phyloP scores from a whole-genome alignment of 2,113 vertebrate species.

The Ciconia boyciana region DNA sequence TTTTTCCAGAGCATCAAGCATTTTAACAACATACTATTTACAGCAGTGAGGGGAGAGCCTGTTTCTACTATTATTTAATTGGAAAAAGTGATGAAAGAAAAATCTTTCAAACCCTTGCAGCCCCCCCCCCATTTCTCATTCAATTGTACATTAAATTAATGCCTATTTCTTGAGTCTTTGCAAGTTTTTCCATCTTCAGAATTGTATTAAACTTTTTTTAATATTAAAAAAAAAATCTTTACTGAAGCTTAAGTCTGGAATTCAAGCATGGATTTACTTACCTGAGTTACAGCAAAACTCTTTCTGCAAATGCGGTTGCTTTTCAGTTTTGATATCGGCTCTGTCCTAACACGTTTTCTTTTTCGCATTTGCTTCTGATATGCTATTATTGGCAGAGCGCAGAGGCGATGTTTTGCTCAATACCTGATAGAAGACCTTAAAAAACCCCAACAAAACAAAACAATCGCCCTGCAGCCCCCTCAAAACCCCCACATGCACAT shows the following conservation, averaged over 20 bases:
- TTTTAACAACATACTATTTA: neutral
- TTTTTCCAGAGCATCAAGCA: neutral
- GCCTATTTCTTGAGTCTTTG: neutral
- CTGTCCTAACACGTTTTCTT: neutral
- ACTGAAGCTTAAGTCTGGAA: neutral
- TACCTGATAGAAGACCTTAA: neutral
- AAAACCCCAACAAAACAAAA: neutral
- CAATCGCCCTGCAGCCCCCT: accelerated
- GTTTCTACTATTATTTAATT: neutral
- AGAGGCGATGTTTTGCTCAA: neutral
- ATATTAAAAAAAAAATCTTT: neutral
- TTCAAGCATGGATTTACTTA: neutral
- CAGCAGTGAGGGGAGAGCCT: neutral
- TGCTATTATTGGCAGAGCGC: neutral
- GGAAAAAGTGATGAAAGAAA: neutral
- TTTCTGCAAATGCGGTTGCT: neutral
- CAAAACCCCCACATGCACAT: too few species aligned
- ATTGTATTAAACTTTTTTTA: neutral
- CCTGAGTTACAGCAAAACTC: neutral
- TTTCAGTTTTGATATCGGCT: neutral
- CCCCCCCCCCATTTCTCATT: neutral
- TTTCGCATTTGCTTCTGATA: neutral
- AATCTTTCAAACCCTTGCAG: neutral
- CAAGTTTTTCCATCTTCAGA: neutral
- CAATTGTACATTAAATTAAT: neutral